A percentile compares a stretch with the other conserved stretches of the same genome.
phyloP scores from a whole-genome alignment of 2,888 invertebrate species.

The Acleris holmiana region DNA sequence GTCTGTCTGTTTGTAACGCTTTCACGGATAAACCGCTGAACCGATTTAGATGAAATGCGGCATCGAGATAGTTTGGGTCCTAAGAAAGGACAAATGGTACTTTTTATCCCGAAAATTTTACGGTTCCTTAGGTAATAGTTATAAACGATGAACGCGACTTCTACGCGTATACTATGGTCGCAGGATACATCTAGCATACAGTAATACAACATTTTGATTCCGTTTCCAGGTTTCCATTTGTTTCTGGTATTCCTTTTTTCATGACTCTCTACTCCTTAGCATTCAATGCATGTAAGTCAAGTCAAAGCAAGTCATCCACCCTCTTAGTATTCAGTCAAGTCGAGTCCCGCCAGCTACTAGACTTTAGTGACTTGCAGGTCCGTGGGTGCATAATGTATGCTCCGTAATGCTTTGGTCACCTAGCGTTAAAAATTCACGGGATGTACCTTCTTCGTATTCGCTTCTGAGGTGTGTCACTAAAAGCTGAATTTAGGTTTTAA shows the following conservation, averaged over 20 bases:
- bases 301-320: constrained; percentile 36
- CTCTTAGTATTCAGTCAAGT: constrained; percentile 35
- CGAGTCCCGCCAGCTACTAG: constrained; percentile 28
- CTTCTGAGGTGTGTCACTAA: background rate
- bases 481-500: too few species aligned
- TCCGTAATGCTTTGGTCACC: constrained; percentile 32
- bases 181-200: too few species aligned
- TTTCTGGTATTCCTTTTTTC: background rate
- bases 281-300: constrained; percentile 15
- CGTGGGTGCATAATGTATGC: constrained; percentile 36
- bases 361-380: constrained; percentile 36
- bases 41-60: too few species aligned
- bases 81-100: too few species aligned
- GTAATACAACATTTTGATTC: background rate
- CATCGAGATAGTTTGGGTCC: too few species aligned
- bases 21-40: too few species aligned
- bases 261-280: constrained; percentile 2
- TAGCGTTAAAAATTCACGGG: constrained; percentile 31
- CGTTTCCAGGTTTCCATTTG: background rate
- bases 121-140: too few species aligned
- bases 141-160: too few species aligned
- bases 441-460: too few species aligned
- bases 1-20: too few species aligned
- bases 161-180: too few species aligned
- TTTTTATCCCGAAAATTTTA: too few species aligned